Evolutionary conservation across 2,888 invertebrate genomes (phyloP).

Genomic region (Tanaodytes sp.): DNA sequence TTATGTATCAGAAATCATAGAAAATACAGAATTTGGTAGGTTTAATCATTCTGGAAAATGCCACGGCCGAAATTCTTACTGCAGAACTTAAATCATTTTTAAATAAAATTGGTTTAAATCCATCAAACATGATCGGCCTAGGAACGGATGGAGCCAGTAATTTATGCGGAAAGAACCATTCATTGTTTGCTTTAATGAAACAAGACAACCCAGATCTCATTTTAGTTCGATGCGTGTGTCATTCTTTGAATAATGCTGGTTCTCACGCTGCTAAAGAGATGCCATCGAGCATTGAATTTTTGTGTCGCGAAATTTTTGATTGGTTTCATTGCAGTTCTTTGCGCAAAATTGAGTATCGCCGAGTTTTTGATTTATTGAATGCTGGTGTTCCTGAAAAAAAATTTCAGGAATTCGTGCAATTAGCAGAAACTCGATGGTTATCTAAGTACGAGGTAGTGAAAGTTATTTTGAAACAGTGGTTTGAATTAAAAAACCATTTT

Average conservation of each 20-base stretch:
- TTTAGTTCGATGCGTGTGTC: conserved; percentile 57
- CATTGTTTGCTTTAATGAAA: conserved; percentile 16
- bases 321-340: too few relatives aligned
- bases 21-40: too few relatives aligned
- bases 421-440: conserved; percentile 58
- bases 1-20: too few relatives aligned
- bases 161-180: conserved; percentile 14
- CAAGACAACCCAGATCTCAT: conserved; percentile 5
- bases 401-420: conserved; percentile 49
- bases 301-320: too few relatives aligned
- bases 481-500: conserved; percentile 57
- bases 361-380: conserved; percentile 20
- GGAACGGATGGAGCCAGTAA: conserved; percentile 60
- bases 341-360: too few relatives aligned
- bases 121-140: conserved; percentile 56
- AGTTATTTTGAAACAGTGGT: conserved; percentile 56
- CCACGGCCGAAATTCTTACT: conserved; percentile 25
- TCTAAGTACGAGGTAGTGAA: conserved; percentile 55
- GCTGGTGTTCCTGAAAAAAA: conserved; percentile 43
- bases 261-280: too few relatives aligned
- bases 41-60: too few relatives aligned
- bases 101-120: conserved; percentile 18
- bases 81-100: conserved; percentile 12
- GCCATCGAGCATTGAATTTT: too few relatives aligned
- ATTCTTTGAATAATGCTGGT: conserved; percentile 58